Conservation (phyloP, 1,140 invertebrate genomes). For the Orchestia grillus region DNA sequence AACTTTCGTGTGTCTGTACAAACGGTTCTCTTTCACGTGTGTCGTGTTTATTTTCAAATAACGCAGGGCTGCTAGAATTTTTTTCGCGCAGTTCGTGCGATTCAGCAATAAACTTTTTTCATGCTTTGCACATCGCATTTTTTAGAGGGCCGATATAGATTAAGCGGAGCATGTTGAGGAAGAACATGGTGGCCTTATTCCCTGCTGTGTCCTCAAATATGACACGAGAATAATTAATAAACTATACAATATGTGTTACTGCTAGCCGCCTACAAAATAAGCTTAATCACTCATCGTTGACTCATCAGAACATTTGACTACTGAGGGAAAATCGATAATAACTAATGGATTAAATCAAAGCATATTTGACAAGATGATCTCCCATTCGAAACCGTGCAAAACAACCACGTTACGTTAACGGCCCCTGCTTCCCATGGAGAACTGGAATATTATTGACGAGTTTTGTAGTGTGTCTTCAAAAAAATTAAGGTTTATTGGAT, state of each 20-base stretch:
- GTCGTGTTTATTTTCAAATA: constrained; percentile 1
- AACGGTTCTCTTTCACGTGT: not conserved
- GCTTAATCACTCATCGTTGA: not conserved
- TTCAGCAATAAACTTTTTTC: not conserved
- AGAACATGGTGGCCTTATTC: not conserved
- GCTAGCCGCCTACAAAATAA: not conserved
- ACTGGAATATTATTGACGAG: not conserved
- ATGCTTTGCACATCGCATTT: not conserved
- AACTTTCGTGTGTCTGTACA: not conserved
- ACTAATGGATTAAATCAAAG: not conserved
- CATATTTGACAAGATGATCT: too few relatives aligned
- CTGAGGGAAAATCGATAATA: not conserved
- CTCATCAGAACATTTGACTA: not conserved
- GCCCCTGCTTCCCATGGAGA: not conserved
- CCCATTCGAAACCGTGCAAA: too few relatives aligned
- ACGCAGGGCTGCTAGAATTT: not conserved
- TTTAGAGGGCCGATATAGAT: not conserved
- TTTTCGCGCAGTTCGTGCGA: not conserved
- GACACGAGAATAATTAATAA: too few relatives aligned
- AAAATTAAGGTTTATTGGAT: not conserved
- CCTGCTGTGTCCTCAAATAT: not conserved
- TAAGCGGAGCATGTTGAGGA: not conserved
- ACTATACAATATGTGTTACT: too few relatives aligned
- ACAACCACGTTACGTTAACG: not conserved
- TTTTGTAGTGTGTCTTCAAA: not conserved